These are phyloP conservation scores for Thera britannica DNA, from an alignment of 2,888 invertebrate genomes.

Conservation along the genomic window DNA sequence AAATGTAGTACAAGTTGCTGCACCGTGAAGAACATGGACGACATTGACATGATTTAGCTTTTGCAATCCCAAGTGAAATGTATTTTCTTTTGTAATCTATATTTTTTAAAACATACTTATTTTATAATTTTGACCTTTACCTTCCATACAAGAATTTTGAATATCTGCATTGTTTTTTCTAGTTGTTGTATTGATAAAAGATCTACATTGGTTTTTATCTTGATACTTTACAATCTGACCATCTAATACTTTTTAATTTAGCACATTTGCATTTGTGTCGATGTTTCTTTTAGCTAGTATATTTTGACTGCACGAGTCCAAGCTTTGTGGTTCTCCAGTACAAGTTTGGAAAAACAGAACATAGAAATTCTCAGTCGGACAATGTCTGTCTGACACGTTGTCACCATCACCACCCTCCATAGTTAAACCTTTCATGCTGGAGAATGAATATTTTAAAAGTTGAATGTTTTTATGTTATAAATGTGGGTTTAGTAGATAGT, in stretches of 20 bases:
- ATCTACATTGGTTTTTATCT: too few relatives aligned
- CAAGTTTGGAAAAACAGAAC: neutral
- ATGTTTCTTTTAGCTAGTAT: neutral
- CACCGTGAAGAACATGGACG: conserved; percentile 13
- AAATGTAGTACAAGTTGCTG: conserved; percentile 14
- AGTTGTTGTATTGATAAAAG: too few relatives aligned
- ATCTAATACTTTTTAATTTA: too few relatives aligned
- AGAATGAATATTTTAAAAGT: neutral
- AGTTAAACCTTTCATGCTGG: neutral
- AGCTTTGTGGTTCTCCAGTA: neutral
- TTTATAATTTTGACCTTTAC: neutral
- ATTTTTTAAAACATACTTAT: neutral
- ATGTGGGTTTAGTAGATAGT: neutral
- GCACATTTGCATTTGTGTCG: too few relatives aligned
- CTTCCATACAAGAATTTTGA: too few relatives aligned
- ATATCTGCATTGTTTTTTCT: too few relatives aligned
- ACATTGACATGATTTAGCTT: conserved; percentile 33
- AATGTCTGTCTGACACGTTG: neutral
- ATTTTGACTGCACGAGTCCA: neutral
- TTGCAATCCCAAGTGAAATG: conserved; percentile 25
- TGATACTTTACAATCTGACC: too few relatives aligned
- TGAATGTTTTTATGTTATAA: neutral
- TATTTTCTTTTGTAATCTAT: neutral
- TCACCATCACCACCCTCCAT: neutral
- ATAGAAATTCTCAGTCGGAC: neutral